Base-by-base conservation (phyloP, 2,797 vertebrate species). In the Sternarchorhynchus goeldii region DNA sequence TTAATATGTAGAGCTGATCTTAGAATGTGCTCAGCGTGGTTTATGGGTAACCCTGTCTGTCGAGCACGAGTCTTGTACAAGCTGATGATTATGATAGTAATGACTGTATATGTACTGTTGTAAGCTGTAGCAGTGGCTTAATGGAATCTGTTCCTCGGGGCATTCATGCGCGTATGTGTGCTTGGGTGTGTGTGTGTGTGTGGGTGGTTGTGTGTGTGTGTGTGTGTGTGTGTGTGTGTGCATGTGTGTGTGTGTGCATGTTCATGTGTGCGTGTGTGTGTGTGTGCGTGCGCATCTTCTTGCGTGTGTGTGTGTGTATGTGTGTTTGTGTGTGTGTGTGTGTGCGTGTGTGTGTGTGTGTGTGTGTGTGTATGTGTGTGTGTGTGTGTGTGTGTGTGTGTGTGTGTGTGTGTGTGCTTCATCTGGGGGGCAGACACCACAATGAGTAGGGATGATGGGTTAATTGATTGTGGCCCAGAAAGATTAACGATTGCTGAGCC, bases 401-500 rank as follows among this genome's bases (percentile, higher is more conserved):
- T 31, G 84, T 73, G 78, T 85, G 76, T 53, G 86, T 89, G 89
- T 88, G 88, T 87, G 88, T 75, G 88, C 87, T 90, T 90, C 89
- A 91, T 85, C 17, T 75, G 86, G 83, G 90, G 88, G 85, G 77
- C 56, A 55, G 12, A 62, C 75, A 85, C 73, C 25, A 79, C 82
- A 79, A 57, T 45, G 39, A 78, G 80, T 55, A 80, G 82, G 85
- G 74, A 84, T 76, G 78, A 21, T 76, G 29, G 83, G 86, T 89
- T 89, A 91, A 92, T 91, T 91, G 92, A 92, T 93, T 88, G 88
- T 83, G 82, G 88, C 88, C 83, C 20, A 86, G 84, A 87, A 88
- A 93, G 91, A 93, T 92, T 92, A 91, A 93, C 86, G 87, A 91
- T 90, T 83, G 36, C 83, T 73, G 89, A 86, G 87, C 85, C 86